Percentiles rank a stretch among this genome's conserved stretches.
Evolutionary conservation across 2,113 vertebrate species (phyloP).

Genomic region (Scopus umbretta): DNA sequence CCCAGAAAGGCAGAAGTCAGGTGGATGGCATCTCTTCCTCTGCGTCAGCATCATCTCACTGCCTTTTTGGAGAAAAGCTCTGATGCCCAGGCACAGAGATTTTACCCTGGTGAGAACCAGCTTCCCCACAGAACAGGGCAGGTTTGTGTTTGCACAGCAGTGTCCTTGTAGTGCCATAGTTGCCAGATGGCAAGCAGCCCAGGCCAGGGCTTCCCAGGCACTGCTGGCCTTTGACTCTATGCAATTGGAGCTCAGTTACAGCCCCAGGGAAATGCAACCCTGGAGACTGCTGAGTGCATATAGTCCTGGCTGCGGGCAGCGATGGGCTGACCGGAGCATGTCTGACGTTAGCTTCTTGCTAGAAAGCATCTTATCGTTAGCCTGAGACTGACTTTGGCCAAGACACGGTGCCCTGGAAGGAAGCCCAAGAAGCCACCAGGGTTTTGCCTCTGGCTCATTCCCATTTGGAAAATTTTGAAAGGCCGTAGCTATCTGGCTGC

Average conservation of each 20-base stretch:
- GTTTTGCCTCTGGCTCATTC: slow-evolving; percentile 16
- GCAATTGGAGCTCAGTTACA: background rate
- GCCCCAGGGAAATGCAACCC: background rate
- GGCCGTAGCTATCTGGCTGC: background rate
- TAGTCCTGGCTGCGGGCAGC: background rate
- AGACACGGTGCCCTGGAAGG: background rate
- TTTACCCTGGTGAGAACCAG: background rate
- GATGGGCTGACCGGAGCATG: background rate
- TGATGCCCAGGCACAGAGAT: background rate
- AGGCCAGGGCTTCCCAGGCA: background rate
- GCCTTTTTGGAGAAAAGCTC: background rate
- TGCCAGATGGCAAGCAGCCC: background rate
- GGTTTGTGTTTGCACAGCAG: background rate
- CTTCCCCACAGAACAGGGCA: background rate
- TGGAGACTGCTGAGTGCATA: background rate
- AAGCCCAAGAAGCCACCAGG: slow-evolving; percentile 8
- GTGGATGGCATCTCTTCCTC: background rate
- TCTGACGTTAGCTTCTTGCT: background rate
- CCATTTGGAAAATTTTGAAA: background rate
- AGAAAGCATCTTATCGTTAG: background rate
- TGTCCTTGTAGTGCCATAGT: background rate
- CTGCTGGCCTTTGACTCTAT: background rate
- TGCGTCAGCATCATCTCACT: background rate
- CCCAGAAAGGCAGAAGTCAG: background rate
- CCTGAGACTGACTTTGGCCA: background rate